Evolutionary conservation across 1,140 invertebrate species (phyloP).

Genomic region (Drosophila serrata): DNA sequence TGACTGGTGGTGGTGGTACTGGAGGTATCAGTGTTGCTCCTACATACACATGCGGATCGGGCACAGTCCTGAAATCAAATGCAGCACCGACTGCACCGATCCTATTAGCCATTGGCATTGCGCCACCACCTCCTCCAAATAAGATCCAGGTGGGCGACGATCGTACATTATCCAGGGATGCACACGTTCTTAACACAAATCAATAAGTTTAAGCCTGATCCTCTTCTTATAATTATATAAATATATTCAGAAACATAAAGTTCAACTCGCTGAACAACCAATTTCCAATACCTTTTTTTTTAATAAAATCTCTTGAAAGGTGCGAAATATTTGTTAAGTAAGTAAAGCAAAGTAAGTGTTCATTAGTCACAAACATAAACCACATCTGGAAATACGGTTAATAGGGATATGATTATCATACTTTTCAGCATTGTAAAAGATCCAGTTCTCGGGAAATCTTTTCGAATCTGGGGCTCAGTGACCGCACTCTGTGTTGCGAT

Average conservation of each 20-base stretch:
- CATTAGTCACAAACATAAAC: slow-evolving; percentile 30
- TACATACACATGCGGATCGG: too few relatives aligned
- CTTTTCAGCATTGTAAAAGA: slow-evolving; percentile 53
- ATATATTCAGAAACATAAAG: not conserved
- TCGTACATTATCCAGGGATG: not conserved
- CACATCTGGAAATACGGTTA: not conserved
- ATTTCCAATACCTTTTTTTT: too few relatives aligned
- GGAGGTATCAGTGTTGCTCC: too few relatives aligned
- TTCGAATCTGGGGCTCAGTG: slow-evolving; percentile 32
- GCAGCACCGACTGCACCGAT: too few relatives aligned
- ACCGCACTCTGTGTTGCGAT: not conserved
- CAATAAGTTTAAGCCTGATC: not conserved
- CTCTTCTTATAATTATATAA: not conserved
- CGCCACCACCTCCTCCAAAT: not conserved
- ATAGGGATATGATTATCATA: slow-evolving; percentile 16
- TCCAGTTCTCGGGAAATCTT: slow-evolving; percentile 73
- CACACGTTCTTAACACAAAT: not conserved
- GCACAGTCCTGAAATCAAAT: not conserved
- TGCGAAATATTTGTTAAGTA: not conserved
- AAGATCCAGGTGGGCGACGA: too few relatives aligned
- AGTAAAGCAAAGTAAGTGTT: not conserved
- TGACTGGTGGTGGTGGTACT: not conserved
- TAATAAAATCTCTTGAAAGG: not conserved
- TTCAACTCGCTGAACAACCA: not conserved
- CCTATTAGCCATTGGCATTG: not conserved